Evolutionary conservation across 2,888 invertebrate species (phyloP), one percentile per base, ranked within the genome.

Genomic region (Zeuzera pyrina): DNA sequence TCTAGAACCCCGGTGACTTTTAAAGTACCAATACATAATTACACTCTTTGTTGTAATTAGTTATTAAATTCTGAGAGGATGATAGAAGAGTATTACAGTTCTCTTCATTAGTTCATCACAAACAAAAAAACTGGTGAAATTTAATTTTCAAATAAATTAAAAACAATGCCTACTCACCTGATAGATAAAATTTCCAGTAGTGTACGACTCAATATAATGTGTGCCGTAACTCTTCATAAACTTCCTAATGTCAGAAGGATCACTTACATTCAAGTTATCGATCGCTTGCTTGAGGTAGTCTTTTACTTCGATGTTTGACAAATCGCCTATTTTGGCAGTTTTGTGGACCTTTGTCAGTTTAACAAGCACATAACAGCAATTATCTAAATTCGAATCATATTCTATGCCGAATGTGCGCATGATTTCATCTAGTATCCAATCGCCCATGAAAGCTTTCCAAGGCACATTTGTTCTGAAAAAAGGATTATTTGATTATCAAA

Each of bases 211-310:
- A 31, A 95, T 92, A 50, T 93, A 95, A 71, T 95, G 94, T 3
- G 94, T 93, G 29, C 94, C 94, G 48, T 92, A 92, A 49, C 89
- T 90, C 55, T 88, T 90, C 74, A 94, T 92, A 57, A 95, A 94
- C 46, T 86, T 86, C 21, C 92, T 85, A 0, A 93, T 89, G 41
- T 89, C 89, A 0, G 88, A 85, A 0, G 88, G 81, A 57, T 94
- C 90, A 15, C 89, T 91, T 5, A 87, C 72, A 44, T 87, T 85
- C 33, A 92, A 76, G 14, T 83, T 77, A 2, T 90, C 85, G 10
- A 88, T 84, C 34, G 90, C 90, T 21, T 85, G 78, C 3, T 78
- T 71, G 1, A 93, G 90, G 30, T 88, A 88, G 11, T 88, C 87
- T 49, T 89, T 88, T 19, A 91, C 66, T 1, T 76, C 66, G 21